Evolutionary conservation across 1,140 invertebrate genomes (phyloP).

Genomic region (Hormaphis cornu): DNA sequence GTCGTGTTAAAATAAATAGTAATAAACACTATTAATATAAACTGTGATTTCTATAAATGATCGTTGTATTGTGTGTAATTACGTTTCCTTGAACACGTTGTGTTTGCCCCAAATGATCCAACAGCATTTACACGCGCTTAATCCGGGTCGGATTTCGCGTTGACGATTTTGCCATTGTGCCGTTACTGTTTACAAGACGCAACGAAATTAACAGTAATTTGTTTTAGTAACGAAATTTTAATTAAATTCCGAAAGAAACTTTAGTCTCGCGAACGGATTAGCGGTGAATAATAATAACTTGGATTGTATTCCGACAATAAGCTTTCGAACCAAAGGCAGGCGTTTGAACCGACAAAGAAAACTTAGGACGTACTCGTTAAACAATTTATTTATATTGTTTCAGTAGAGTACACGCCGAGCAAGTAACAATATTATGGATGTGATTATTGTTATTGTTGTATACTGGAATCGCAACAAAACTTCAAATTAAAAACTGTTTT

Average conservation of each 20-base stretch:
- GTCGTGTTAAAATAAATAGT: too few species aligned
- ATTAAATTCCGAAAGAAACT: background rate
- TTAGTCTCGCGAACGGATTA: background rate
- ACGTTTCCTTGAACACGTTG: too few species aligned
- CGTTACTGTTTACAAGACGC: background rate
- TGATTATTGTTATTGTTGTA: background rate
- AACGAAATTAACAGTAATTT: background rate
- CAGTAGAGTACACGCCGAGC: background rate
- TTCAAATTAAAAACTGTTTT: background rate
- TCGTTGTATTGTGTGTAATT: too few species aligned
- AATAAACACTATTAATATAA: too few species aligned
- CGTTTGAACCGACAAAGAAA: background rate
- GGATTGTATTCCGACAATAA: background rate
- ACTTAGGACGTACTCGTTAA: background rate
- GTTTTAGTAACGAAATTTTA: slow-evolving; percentile 3
- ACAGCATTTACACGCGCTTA: too few species aligned
- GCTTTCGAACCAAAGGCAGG: background rate
- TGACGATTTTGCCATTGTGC: background rate
- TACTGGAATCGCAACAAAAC: background rate
- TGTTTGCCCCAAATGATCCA: too few species aligned
- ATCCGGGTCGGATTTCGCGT: background rate
- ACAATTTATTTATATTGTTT: slow-evolving; percentile 10
- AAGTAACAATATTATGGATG: background rate
- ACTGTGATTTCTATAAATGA: too few species aligned
- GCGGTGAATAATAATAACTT: slow-evolving; percentile 3